Evolutionary conservation across 2,797 vertebrate genomes (phyloP).

Genomic region (Gymnocypris eckloni): DNA sequence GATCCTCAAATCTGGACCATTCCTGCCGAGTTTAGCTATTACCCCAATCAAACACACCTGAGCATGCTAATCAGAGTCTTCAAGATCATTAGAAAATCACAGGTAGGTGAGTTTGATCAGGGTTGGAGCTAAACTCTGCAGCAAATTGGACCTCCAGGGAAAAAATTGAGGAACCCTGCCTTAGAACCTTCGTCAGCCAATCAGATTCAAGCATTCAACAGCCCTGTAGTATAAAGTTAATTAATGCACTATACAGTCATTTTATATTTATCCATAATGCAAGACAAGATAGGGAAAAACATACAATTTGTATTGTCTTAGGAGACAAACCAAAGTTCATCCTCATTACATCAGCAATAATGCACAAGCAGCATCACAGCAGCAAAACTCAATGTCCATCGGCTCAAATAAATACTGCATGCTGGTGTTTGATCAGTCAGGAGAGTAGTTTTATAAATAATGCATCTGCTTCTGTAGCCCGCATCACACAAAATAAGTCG

Average conservation of each 20-base stretch:
- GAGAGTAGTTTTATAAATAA: constrained; percentile 62
- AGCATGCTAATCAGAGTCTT: no score
- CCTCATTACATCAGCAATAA: constrained; percentile 54
- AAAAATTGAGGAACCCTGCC: no score
- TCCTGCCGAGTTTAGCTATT: no score
- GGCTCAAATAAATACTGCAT: constrained; percentile 57
- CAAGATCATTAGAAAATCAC: no score
- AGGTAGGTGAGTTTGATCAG: no score
- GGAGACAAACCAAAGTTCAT: constrained; percentile 15
- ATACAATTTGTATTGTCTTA: constrained; percentile 6
- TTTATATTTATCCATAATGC: constrained; percentile 2
- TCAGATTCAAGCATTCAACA: no score
- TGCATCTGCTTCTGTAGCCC: constrained; percentile 60
- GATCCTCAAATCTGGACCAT: no score
- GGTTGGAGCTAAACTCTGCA: no score
- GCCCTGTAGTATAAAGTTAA: not conserved
- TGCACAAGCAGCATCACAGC: constrained; percentile 6
- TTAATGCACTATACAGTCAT: not conserved
- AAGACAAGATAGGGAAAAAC: not conserved
- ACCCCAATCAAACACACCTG: no score
- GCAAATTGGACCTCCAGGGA: no score
- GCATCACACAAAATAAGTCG: constrained; percentile 61
- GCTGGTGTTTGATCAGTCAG: constrained; percentile 61
- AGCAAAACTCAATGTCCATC: constrained; percentile 27
- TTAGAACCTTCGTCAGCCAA: no score